phyloP scores from a whole-genome alignment of 1,140 invertebrate genomes.

The Drosophila ambigua region DNA sequence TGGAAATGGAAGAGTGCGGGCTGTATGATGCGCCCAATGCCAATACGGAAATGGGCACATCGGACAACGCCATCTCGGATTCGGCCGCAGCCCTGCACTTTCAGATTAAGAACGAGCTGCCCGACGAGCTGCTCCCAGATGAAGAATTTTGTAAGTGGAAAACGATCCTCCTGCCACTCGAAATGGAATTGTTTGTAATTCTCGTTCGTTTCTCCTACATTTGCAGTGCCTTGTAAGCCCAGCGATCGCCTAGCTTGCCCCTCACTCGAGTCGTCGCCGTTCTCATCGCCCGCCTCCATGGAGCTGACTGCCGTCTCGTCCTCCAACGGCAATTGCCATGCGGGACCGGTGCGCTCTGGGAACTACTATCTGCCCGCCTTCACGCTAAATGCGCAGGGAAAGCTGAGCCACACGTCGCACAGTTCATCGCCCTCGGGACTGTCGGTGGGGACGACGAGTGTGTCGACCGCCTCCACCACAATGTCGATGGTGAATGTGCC shows the following conservation, averaged over 20 bases:
- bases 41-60: slow-evolving; percentile 61
- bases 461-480: slow-evolving; percentile 31
- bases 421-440: slow-evolving; percentile 10
- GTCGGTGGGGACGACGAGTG: slow-evolving; percentile 16
- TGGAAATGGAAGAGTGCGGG: slow-evolving; percentile 82
- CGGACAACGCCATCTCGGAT: slow-evolving; percentile 78
- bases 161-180: no score
- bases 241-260: slow-evolving; percentile 71
- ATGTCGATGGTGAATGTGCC: slow-evolving; percentile 71
- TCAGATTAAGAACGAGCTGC: slow-evolving; percentile 77
- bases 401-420: slow-evolving; percentile 48
- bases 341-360: slow-evolving; percentile 49
- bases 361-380: slow-evolving; percentile 74
- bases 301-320: slow-evolving; percentile 67
- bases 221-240: slow-evolving; percentile 64
- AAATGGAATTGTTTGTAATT: slow-evolving; percentile 3
- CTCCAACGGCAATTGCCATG: slow-evolving; percentile 32
- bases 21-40: slow-evolving; percentile 58
- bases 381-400: slow-evolving; percentile 68
- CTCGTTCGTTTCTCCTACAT: not conserved
- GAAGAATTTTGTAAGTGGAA: slow-evolving; percentile 74
- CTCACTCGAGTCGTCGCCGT: slow-evolving; percentile 77
- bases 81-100: slow-evolving; percentile 78
- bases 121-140: slow-evolving; percentile 63
- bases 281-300: slow-evolving; percentile 78